Conservation (phyloP, 2,113 vertebrate species). For the Isurus oxyrinchus region DNA sequence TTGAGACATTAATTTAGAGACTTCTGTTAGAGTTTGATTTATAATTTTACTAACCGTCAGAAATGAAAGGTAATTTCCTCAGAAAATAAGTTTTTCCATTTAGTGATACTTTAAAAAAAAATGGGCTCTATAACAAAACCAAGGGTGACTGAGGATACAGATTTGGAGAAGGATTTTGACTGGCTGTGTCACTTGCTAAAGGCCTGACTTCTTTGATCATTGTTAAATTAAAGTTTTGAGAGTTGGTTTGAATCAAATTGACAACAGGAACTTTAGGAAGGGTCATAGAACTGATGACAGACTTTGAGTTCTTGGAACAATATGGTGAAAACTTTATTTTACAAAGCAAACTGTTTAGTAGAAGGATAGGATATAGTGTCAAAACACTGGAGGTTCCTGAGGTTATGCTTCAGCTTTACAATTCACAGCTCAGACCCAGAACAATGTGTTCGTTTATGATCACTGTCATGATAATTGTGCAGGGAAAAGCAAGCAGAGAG, state of each 20-base stretch:
- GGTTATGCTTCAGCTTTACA: background rate
- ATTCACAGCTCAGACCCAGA: background rate
- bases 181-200: background rate
- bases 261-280: background rate
- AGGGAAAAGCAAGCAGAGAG: background rate
- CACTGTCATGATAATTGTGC: background rate
- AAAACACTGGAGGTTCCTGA: background rate
- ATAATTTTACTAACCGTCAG: background rate
- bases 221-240: background rate
- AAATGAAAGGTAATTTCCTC: background rate
- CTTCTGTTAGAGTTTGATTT: background rate
- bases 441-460: background rate
- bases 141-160: background rate
- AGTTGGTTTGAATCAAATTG: background rate
- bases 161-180: background rate
- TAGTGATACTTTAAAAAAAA: no score
- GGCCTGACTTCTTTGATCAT: background rate
- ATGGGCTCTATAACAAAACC: background rate
- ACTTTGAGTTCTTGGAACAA: background rate
- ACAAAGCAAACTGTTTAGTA: no score
- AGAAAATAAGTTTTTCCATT: background rate
- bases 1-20: background rate
- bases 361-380: background rate
- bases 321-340: no score
- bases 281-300: background rate